Percentiles rank a stretch among this genome's conserved stretches.
phyloP scores from a whole-genome alignment of 2,888 invertebrate species.

The Emesis furor region DNA sequence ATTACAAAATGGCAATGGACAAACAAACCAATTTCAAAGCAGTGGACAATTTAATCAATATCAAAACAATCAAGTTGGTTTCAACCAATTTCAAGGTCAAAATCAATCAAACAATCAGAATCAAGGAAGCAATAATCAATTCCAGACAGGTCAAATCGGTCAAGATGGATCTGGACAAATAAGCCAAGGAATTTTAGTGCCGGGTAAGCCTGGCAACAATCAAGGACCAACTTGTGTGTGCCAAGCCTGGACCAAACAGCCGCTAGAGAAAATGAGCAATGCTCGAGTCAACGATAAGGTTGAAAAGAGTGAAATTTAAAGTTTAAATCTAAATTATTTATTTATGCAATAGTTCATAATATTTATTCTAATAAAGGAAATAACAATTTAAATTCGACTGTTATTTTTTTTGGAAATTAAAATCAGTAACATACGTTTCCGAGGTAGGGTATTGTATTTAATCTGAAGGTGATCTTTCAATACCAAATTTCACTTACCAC shows the following conservation, averaged over 20 bases:
- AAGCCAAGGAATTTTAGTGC: slow-evolving; percentile 79
- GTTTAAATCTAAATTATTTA: not conserved
- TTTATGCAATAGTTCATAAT: not conserved
- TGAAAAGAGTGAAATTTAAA: slow-evolving; percentile 71
- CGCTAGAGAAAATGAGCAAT: slow-evolving; percentile 69
- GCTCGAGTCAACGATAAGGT: slow-evolving; percentile 74
- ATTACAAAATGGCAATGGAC: not conserved
- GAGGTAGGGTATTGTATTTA: too few species aligned
- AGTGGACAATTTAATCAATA: slow-evolving; percentile 55
- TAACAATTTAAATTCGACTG: not conserved
- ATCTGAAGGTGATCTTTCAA: too few species aligned
- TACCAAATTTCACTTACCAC: too few species aligned
- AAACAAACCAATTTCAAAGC: slow-evolving; percentile 45
- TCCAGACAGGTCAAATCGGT: slow-evolving; percentile 33
- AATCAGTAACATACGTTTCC: too few species aligned
- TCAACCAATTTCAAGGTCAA: slow-evolving; percentile 52
- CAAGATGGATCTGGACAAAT: slow-evolving; percentile 48
- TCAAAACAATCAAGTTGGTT: slow-evolving; percentile 42
- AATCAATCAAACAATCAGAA: slow-evolving; percentile 14
- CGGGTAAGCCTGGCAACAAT: slow-evolving; percentile 76
- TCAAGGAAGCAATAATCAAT: slow-evolving; percentile 28
- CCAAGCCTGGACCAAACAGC: slow-evolving; percentile 87
- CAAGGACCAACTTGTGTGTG: slow-evolving; percentile 87
- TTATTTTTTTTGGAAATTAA: too few species aligned
- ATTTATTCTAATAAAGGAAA: not conserved